Conservation (phyloP, 2,113 vertebrate genomes). For the Misgurnus mizolepis region DNA sequence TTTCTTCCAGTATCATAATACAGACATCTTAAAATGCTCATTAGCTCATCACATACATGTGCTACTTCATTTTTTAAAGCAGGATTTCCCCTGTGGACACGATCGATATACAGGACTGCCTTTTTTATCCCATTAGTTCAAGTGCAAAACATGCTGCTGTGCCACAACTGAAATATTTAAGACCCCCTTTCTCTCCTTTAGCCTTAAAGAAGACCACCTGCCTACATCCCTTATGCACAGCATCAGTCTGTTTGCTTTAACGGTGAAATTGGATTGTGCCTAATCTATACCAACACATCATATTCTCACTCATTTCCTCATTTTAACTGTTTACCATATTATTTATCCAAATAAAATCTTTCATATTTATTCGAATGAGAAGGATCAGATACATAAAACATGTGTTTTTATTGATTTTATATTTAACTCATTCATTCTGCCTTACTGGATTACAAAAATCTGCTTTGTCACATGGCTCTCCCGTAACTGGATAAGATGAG, state of each 20-base stretch:
- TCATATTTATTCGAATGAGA: not conserved
- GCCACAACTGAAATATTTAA: constrained; percentile 60
- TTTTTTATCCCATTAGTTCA: constrained; percentile 12
- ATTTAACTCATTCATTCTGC: not conserved
- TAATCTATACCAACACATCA: constrained; percentile 17
- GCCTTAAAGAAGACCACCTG: constrained; percentile 42
- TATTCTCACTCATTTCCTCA: constrained; percentile 26
- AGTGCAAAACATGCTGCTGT: constrained; percentile 42
- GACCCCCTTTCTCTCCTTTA: constrained; percentile 50
- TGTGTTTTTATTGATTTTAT: constrained; percentile 20
- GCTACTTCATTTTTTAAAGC: not conserved
- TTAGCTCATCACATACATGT: not conserved
- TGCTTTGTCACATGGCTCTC: not conserved
- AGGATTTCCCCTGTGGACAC: constrained; percentile 14
- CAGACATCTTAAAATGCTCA: not conserved
- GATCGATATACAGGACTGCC: not conserved
- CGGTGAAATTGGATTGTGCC: constrained; percentile 34
- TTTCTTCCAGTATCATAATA: not conserved
- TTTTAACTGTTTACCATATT: not conserved
- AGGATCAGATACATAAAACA: too few species aligned
- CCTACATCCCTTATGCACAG: constrained; percentile 31
- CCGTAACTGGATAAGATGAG: constrained; percentile 32
- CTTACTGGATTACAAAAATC: constrained; percentile 16
- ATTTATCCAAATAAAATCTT: constrained; percentile 12
- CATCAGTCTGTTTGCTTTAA: constrained; percentile 14